Percentiles rank a stretch among this genome's conserved stretches.
phyloP scores from a whole-genome alignment of 2,797 vertebrate species.

The Chelon auratus region DNA sequence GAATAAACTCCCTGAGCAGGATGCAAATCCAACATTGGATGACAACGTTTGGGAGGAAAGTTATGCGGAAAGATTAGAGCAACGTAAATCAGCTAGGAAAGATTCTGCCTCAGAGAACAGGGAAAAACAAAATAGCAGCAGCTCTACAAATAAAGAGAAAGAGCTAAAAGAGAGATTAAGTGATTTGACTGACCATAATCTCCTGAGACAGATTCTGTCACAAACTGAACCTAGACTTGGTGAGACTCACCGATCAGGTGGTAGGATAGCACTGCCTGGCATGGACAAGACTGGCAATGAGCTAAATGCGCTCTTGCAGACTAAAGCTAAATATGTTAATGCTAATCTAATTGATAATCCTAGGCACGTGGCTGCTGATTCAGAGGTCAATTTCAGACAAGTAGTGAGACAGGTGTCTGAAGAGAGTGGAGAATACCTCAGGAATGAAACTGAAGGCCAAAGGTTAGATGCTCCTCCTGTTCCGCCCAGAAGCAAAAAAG shows the following conservation, averaged over 20 bases:
- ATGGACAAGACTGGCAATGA: slow-evolving; percentile 51
- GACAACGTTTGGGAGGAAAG: slow-evolving; percentile 44
- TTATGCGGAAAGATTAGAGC: slow-evolving; percentile 28
- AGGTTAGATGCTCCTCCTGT: slow-evolving; percentile 53
- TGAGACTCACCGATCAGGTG: slow-evolving; percentile 53
- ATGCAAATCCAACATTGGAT: slow-evolving; percentile 24
- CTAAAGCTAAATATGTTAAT: slow-evolving; percentile 31
- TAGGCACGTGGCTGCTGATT: background rate
- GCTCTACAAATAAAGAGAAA: slow-evolving; percentile 48
- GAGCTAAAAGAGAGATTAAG: slow-evolving; percentile 67
- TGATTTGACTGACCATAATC: slow-evolving; percentile 71
- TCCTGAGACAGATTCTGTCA: slow-evolving; percentile 73
- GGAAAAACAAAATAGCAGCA: slow-evolving; percentile 39
- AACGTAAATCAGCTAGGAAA: slow-evolving; percentile 34
- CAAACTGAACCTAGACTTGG: slow-evolving; percentile 66
- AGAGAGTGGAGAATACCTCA: slow-evolving; percentile 35
- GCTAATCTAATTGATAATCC: slow-evolving; percentile 30
- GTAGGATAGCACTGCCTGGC: slow-evolving; percentile 44
- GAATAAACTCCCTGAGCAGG: slow-evolving; percentile 48
- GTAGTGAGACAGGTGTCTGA: slow-evolving; percentile 40
- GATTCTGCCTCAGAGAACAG: slow-evolving; percentile 20
- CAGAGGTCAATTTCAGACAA: slow-evolving; percentile 29
- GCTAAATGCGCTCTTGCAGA: slow-evolving; percentile 23
- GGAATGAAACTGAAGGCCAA: slow-evolving; percentile 30
- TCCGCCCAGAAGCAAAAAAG: slow-evolving; percentile 76